Base-by-base conservation (phyloP, 2,888 invertebrate species). In the Orthosia incerta region DNA sequence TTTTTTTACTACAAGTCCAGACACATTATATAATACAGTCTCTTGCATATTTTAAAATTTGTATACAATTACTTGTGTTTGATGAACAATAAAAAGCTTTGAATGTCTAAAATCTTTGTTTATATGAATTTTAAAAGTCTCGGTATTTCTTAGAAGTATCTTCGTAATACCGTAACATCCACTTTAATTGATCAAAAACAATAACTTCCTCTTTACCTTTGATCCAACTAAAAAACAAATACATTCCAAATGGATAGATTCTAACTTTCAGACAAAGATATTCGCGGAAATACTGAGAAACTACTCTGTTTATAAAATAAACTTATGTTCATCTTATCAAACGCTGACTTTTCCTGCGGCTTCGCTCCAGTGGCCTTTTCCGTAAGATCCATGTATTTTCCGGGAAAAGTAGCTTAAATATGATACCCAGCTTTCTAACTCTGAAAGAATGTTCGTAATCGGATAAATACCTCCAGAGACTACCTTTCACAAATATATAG, bases 141-240 rank as follows among this genome's bases (percentile, higher is more conserved):
- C 7, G 4, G 9, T 50, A 18, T 46, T 73, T 55, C 77, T 77
- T 12, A 39, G 77, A 73, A 55, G 3, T 15, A 23, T 5, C 5
- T 31, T 12, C 31, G 76, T 46, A 18, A 39, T 18, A 62, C 26
- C 26, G 5, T 3, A 45, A 23, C 18, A 53, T 3, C 20, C 53
- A 60, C 48, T 20, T 20, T 71, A 71, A 61, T 55, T 71, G 60
- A 56, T 3, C 31, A 23, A 75, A 26, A 61, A 56, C 73, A 57
- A 31, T 9, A 16, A 51, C 16, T 59, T 46, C 74, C 59, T 60
- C n/a, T 23, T 45, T 16, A n/a, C 31, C 80, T 76, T 80, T 76
- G 80, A 76, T 76, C 51, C n/a, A 4, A 7, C 39, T 1, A 48
- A 26, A 23, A 59, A 75, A 48, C 55, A 73, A 75, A 75, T n/a